Evolutionary conservation across 2,113 vertebrate genomes (phyloP).

Genomic region (Phylloscopus trochilus): DNA sequence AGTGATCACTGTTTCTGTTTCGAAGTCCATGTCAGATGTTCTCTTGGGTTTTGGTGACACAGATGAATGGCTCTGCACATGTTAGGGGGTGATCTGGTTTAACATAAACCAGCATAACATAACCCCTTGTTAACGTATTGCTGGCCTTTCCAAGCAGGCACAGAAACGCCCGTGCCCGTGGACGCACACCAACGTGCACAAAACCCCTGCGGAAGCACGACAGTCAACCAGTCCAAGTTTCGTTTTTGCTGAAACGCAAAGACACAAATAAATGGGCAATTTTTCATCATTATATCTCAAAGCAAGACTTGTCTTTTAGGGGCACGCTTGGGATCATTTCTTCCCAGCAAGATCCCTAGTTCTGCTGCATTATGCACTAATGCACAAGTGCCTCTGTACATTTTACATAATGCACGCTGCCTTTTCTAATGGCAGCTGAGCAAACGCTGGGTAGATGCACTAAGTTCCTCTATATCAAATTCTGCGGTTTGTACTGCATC

Average conservation of each 20-base stretch:
- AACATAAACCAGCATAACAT: constrained; percentile 81
- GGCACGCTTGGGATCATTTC: constrained; percentile 77
- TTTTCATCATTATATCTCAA: constrained; percentile 81
- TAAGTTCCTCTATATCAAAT: constrained; percentile 1
- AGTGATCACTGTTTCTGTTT: constrained; percentile 86
- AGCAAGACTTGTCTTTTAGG: constrained; percentile 72
- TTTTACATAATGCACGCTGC: constrained; percentile 54
- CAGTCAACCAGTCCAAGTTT: constrained; percentile 59
- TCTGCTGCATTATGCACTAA: constrained; percentile 53
- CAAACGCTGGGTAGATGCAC: background rate
- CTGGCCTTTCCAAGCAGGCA: constrained; percentile 60
- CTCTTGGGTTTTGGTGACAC: constrained; percentile 86
- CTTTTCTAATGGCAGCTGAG: constrained; percentile 48
- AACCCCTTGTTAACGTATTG: constrained; percentile 76
- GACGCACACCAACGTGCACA: background rate
- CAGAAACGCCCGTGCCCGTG: background rate
- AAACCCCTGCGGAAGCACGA: background rate
- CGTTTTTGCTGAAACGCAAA: constrained; percentile 60
- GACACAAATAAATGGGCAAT: constrained; percentile 65
- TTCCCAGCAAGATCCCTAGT: constrained; percentile 74
- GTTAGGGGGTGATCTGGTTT: constrained; percentile 82
- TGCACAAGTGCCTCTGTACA: background rate
- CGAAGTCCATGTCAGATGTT: constrained; percentile 83
- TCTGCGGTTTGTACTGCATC: constrained; percentile 6
- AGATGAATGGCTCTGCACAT: constrained; percentile 84